Base-by-base conservation (phyloP, 2,797 vertebrate genomes). In the Manis crassicaudata region DNA sequence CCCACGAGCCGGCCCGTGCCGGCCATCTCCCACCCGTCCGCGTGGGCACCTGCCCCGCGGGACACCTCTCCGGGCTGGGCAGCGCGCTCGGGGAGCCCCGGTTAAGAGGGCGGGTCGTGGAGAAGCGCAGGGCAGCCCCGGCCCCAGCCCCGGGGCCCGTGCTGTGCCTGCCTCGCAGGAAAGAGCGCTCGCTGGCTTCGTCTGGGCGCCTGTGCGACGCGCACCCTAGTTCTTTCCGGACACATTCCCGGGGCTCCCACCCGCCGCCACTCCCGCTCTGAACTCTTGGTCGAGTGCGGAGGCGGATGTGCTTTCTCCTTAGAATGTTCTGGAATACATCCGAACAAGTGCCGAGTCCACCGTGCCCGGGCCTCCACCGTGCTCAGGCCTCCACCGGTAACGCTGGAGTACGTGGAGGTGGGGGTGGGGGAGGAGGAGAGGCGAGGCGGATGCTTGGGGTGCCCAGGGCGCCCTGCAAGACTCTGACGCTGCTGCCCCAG, bases 401-500 rank as follows among this genome's bases (percentile, higher is more conserved):
- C 12, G 18, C 10, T 0, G 1, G 17, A 18, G 11, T 63, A 21
- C 68, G 72, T 35, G 11, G 6, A n/a, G 43, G 5, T 0, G 11
- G 6, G 40, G 43, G 5, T 0, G 0, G 29, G 25, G 62, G 6
- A 0, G 14, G 35, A 18, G 0, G 5, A 7, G 5, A 56, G 68
- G 17, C 5, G 2, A 27, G 63, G 13, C 6, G 13, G n/a, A 13
- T 5, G 0, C 23, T 52, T 16, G 37, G 63, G 54, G 50, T 18
- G 21, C 35, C 40, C 7, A 25, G 40, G 13, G 27, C 40, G 13
- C 20, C 54, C 27, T 25, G 11, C 1, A 1, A 35, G 40, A 29
- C 5, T 0, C 62, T 13, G n/a, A 13, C 3, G 0, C 20, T 2
- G 4, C 18, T 2, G 20, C 80, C 40, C 32, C 10, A 8, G n/a